Conservation (phyloP, 1,140 invertebrate species). For the Asobara japonica region DNA sequence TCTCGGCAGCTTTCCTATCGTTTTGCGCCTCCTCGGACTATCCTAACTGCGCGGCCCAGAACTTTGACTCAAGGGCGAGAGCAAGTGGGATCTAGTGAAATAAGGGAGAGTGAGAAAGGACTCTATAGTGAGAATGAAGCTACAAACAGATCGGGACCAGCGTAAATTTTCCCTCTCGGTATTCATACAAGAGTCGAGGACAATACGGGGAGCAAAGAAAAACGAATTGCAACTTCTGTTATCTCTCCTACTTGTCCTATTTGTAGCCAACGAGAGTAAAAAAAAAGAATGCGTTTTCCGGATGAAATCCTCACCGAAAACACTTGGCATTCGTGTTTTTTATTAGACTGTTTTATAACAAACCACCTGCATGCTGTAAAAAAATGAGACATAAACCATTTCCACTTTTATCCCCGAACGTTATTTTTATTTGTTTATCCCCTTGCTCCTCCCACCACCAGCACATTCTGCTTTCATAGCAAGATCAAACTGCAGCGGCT, state of each 20-base stretch:
- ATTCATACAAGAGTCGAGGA: not conserved
- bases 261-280: not conserved
- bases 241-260: slow-evolving; percentile 1
- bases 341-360: not conserved
- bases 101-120: not conserved
- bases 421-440: slow-evolving; percentile 5
- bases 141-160: not conserved
- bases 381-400: not conserved
- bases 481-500: not conserved
- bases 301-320: not conserved
- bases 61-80: slow-evolving; percentile 4
- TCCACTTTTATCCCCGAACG: not conserved
- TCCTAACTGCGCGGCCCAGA: slow-evolving; percentile 23
- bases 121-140: not conserved
- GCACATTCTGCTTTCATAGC: not conserved
- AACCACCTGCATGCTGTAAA: not conserved
- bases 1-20: not conserved
- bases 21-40: slow-evolving; percentile 18
- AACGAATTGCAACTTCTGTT: slow-evolving; percentile 10
- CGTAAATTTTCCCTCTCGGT: not conserved
- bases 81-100: not conserved
- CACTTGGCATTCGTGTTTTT: not conserved
- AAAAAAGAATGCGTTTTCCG: not conserved
- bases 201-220: not conserved
- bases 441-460: not conserved